These are phyloP conservation scores for Physocephala rufipes DNA, from an alignment of 2,888 invertebrate species.

Conservation along the genomic window DNA sequence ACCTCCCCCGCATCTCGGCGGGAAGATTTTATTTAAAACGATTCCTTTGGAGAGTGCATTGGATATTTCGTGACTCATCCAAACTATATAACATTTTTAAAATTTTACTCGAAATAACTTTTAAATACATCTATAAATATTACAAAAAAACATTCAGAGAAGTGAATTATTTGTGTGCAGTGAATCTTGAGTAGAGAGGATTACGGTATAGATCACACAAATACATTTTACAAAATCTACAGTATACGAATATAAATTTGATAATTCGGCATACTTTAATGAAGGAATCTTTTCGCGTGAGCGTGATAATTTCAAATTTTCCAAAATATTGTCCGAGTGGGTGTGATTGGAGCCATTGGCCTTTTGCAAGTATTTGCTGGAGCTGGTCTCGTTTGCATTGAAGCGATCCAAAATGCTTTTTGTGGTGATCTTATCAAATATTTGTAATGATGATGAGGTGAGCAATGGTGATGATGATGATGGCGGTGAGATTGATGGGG, in stretches of 20 bases:
- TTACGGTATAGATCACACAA: background rate
- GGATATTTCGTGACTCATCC: too few relatives aligned
- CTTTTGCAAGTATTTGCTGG: conserved; percentile 53
- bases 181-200: background rate
- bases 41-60: too few relatives aligned
- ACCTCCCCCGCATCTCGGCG: too few relatives aligned
- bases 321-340: conserved; percentile 46
- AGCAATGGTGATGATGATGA: conserved; percentile 42
- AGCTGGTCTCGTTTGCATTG: conserved; percentile 43
- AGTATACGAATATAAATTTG: background rate
- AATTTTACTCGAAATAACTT: too few relatives aligned
- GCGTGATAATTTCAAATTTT: conserved; percentile 53
- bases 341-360: conserved; percentile 44
- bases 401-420: conserved; percentile 56
- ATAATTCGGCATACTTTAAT: conserved; percentile 60
- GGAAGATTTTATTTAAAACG: too few relatives aligned
- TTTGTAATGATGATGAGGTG: conserved; percentile 48
- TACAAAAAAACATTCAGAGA: conserved; percentile 39
- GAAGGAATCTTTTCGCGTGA: conserved; percentile 61
- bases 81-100: too few relatives aligned
- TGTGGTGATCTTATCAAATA: conserved; percentile 50
- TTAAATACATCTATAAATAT: too few relatives aligned
- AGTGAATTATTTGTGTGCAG: conserved; percentile 2
- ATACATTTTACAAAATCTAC: background rate
- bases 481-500: conserved; percentile 13